phyloP scores from a whole-genome alignment of 2,113 vertebrate species.

The Lepus timidus region DNA sequence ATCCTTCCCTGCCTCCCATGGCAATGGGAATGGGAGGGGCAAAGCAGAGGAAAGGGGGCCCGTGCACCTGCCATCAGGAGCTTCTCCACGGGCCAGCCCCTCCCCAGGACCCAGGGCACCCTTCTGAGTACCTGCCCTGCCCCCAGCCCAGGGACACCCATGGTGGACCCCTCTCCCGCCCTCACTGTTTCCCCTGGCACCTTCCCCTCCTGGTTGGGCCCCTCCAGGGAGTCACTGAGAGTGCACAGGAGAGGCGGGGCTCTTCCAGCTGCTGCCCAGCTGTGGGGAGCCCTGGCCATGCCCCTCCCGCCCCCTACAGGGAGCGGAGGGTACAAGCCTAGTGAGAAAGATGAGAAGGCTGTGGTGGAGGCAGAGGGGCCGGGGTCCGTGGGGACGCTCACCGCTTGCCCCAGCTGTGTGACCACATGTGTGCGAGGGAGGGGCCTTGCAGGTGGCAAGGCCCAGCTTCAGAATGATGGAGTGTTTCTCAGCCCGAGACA shows the following conservation, averaged over 20 bases:
- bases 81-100: not conserved
- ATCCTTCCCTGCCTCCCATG: not conserved
- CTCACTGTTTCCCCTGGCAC: not conserved
- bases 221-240: constrained; percentile 18
- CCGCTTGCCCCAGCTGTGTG: constrained; percentile 38
- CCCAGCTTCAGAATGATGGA: constrained; percentile 65
- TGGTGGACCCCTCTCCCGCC: too few relatives aligned
- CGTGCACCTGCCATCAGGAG: not conserved
- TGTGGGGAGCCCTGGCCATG: not conserved
- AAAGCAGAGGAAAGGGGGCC: not conserved
- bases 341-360: constrained; percentile 65
- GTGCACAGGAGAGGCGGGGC: not conserved
- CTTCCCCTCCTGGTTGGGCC: not conserved
- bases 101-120: not conserved
- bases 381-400: not conserved
- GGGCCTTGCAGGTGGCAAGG: constrained; percentile 59
- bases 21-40: not conserved
- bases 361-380: not conserved
- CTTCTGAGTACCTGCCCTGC: not conserved
- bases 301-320: not conserved
- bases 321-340: constrained; percentile 11
- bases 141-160: not conserved
- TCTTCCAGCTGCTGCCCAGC: constrained; percentile 71
- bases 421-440: constrained; percentile 29
- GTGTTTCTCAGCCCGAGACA: constrained; percentile 69